Percentiles rank a stretch among this genome's conserved stretches.
phyloP scores from a whole-genome alignment of 2,888 invertebrate genomes.

The Athalia circularis region DNA sequence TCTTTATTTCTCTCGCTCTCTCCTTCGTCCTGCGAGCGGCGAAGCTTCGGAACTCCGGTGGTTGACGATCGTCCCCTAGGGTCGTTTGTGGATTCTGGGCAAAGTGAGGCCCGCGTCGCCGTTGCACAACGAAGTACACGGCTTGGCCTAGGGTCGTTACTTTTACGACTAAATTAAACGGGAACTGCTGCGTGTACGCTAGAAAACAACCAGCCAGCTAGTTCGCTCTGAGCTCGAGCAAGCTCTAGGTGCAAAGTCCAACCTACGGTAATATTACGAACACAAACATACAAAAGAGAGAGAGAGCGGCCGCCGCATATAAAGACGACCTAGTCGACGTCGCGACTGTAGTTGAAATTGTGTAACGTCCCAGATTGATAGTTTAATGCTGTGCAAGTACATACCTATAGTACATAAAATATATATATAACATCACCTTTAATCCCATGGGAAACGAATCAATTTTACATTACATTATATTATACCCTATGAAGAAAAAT shows the following conservation, averaged over 20 bases:
- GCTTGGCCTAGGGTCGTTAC: slow-evolving; percentile 19
- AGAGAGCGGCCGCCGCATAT: not conserved
- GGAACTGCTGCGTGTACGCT: not conserved
- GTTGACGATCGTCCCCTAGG: slow-evolving; percentile 33
- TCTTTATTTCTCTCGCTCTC: too few relatives aligned
- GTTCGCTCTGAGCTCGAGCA: not conserved
- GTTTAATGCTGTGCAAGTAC: too few relatives aligned
- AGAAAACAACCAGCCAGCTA: not conserved
- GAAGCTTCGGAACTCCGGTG: not conserved
- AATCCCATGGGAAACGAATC: too few relatives aligned
- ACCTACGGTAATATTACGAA: not conserved
- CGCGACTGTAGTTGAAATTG: too few relatives aligned
- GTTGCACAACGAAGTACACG: slow-evolving; percentile 9
- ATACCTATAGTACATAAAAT: too few relatives aligned
- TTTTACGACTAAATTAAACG: slow-evolving; percentile 37
- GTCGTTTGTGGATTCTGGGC: slow-evolving; percentile 37
- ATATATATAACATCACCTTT: too few relatives aligned
- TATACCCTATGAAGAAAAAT: too few relatives aligned
- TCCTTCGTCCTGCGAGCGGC: too few relatives aligned
- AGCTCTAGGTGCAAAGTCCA: not conserved
- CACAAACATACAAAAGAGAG: not conserved
- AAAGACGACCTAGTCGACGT: not conserved
- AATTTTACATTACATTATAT: too few relatives aligned
- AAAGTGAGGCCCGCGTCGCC: slow-evolving; percentile 13
- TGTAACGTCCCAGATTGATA: too few relatives aligned